Evolutionary conservation across 2,113 vertebrate species (phyloP), one percentile per base, ranked within the genome.

Genomic region (Cavia porcellus): DNA sequence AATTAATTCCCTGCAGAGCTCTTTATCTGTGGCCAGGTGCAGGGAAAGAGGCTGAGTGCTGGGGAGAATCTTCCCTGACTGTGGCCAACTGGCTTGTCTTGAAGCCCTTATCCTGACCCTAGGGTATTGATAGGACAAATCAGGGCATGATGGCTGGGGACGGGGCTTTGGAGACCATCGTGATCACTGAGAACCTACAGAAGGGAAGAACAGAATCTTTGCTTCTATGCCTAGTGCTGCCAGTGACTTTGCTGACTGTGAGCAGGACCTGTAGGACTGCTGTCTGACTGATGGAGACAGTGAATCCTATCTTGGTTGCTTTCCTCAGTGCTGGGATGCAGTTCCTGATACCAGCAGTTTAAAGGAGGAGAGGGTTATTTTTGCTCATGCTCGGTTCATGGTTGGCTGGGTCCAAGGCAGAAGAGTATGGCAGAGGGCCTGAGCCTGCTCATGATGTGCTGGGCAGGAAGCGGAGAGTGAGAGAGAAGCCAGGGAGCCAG

Each of bases 1-100:
- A 84, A 89, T 94, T 50, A 83, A 68, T 91, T 95, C 66, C 85
- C 96, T 66, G 6, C 68, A 77, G 83, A 86, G 74, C 57, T 92
- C 62, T 86, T 96, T 61, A 87, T 96, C 83, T 87, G 83, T 92
- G 66, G 86, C 86, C 91, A 75, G 89, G 38, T 91, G 59, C 32
- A 3, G 0, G 15, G 80, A 96, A 57, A 80, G 55, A 81, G 50
- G 72, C 52, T 38, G 61, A 38, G 84, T 81, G 89, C 86, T 86
- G n/a, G 83, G 80, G 59, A 75, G 89, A 45, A 28, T 90, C 72
- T 91, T 86, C 64, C 86, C 66, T 88, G 59, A 75, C 45, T 64
- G 15, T 25, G 62, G 89, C 83, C 96, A 89, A 62, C 86, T 84
- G 50, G 85, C 30, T 2, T 3, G 4, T 20, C 92, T 82, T 25